Conservation (phyloP, 2,888 invertebrate genomes). For the Mythimna lalbum region DNA sequence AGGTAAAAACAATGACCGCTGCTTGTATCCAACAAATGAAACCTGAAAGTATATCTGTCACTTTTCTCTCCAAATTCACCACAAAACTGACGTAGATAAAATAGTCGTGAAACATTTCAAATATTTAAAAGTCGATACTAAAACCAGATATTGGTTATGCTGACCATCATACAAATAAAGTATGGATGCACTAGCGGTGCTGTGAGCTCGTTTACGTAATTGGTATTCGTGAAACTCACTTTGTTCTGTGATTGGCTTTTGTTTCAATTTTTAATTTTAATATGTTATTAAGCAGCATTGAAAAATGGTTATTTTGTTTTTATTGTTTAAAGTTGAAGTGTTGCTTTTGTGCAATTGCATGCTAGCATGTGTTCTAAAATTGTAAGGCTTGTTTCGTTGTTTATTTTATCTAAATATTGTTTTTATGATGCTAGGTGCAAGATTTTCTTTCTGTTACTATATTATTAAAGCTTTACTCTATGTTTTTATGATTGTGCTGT, state of each 20-base stretch:
- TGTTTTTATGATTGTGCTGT: conserved; percentile 25
- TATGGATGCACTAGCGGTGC: conserved; percentile 23
- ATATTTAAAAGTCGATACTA: conserved; percentile 51
- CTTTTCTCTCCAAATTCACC: conserved; percentile 8
- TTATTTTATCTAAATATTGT: conserved; percentile 23
- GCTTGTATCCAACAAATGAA: background rate
- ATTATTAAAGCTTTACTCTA: conserved; percentile 15
- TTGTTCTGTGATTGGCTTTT: conserved; percentile 23
- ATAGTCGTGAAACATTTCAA: conserved; percentile 36
- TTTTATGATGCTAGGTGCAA: conserved; percentile 42
- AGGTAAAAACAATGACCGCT: background rate
- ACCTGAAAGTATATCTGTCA: background rate
- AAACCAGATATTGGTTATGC: conserved; percentile 50
- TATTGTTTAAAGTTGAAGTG: conserved; percentile 5
- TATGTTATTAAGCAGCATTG: conserved; percentile 9
- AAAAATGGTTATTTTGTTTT: conserved; percentile 22
- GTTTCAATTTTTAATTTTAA: conserved; percentile 34
- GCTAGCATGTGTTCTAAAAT: conserved; percentile 34
- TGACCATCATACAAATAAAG: conserved; percentile 46
- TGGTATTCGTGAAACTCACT: conserved; percentile 32
- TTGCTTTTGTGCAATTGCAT: conserved; percentile 40
- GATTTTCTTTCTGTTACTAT: conserved; percentile 3
- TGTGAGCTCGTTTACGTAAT: conserved; percentile 30
- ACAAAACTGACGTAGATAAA: conserved; percentile 13
- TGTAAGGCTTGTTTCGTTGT: conserved; percentile 8